Percentiles rank a stretch among this genome's conserved stretches.
Evolutionary conservation across 2,797 vertebrate genomes (phyloP).

Genomic region (Aplochiton taeniatus): DNA sequence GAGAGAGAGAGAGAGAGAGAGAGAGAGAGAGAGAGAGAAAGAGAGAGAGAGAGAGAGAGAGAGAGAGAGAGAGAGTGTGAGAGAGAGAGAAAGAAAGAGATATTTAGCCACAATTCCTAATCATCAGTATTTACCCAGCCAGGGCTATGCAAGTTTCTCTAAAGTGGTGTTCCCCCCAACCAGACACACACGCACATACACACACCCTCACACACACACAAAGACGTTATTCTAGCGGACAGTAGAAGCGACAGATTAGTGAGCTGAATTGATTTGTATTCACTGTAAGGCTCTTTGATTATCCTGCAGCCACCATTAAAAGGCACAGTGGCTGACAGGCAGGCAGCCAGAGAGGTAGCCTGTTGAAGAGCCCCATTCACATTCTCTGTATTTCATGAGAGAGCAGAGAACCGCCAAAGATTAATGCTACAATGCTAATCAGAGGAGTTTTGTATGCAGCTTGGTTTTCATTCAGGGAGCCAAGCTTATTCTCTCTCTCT

Average conservation of each 20-base stretch:
- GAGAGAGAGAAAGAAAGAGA: neutral
- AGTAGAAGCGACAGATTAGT: neutral
- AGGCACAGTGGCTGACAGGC: slow-evolving; percentile 43
- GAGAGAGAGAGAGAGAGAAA: neutral
- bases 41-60: neutral
- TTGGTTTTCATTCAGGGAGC: slow-evolving; percentile 66
- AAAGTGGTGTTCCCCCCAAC: neutral
- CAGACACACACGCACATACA: neutral
- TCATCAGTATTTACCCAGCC: too few species aligned
- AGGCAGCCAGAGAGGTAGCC: slow-evolving; percentile 19
- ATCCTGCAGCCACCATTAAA: slow-evolving; percentile 17
- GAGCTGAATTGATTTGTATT: slow-evolving; percentile 10
- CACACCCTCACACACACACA: neutral
- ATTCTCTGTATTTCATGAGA: slow-evolving; percentile 49
- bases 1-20: slow-evolving; percentile 6
- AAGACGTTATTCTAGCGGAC: neutral
- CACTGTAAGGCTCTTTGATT: slow-evolving; percentile 28
- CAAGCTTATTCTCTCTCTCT: slow-evolving; percentile 41
- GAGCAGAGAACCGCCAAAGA: slow-evolving; percentile 49
- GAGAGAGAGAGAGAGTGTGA: slow-evolving; percentile 3
- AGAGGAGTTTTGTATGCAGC: slow-evolving; percentile 64
- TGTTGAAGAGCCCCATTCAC: slow-evolving; percentile 50
- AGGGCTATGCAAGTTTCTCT: too few species aligned
- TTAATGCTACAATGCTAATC: slow-evolving; percentile 70
- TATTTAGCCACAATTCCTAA: too few species aligned